phyloP scores from a whole-genome alignment of 1,140 invertebrate species.

The Dreissena rostriformis region DNA sequence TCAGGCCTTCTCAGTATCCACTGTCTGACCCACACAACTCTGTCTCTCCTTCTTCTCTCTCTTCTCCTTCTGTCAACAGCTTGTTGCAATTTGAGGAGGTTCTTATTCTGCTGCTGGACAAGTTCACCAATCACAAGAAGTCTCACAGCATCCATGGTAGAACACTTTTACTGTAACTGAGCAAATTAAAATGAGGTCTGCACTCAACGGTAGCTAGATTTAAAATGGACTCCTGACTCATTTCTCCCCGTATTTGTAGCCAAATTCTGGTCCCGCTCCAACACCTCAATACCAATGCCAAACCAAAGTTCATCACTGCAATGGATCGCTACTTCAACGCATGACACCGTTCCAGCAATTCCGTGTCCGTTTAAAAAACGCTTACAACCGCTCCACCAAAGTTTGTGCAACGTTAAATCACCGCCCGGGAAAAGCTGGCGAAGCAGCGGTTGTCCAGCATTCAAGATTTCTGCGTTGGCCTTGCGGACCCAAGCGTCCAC shows the following conservation, averaged over 20 bases:
- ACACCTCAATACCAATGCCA: slow-evolving; percentile 15
- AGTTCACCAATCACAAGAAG: background rate
- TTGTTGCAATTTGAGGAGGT: slow-evolving; percentile 38
- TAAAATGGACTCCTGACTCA: slow-evolving; percentile 12
- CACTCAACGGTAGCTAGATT: slow-evolving; percentile 39
- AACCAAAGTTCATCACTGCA: slow-evolving; percentile 20
- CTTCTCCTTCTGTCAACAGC: slow-evolving; percentile 36
- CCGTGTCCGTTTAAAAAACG: slow-evolving; percentile 29
- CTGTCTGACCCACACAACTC: slow-evolving; percentile 41
- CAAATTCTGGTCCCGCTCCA: slow-evolving; percentile 6
- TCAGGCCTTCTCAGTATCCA: slow-evolving; percentile 12
- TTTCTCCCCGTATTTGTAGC: slow-evolving; percentile 28
- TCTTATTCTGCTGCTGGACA: background rate
- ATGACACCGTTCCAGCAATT: slow-evolving; percentile 29
- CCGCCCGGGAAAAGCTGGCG: slow-evolving; percentile 30
- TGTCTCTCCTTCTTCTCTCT: slow-evolving; percentile 44
- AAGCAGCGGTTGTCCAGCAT: slow-evolving; percentile 14
- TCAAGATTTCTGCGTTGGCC: slow-evolving; percentile 9
- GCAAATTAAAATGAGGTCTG: slow-evolving; percentile 37
- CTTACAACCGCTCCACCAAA: slow-evolving; percentile 38
- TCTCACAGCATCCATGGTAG: slow-evolving; percentile 16
- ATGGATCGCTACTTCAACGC: slow-evolving; percentile 16
- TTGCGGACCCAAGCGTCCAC: slow-evolving; percentile 33
- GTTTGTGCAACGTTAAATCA: slow-evolving; percentile 22
- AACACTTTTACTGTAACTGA: slow-evolving; percentile 44